Evolutionary conservation across 2,113 vertebrate species (phyloP), one percentile per base, ranked within the genome.

Genomic region (Podiceps cristatus): DNA sequence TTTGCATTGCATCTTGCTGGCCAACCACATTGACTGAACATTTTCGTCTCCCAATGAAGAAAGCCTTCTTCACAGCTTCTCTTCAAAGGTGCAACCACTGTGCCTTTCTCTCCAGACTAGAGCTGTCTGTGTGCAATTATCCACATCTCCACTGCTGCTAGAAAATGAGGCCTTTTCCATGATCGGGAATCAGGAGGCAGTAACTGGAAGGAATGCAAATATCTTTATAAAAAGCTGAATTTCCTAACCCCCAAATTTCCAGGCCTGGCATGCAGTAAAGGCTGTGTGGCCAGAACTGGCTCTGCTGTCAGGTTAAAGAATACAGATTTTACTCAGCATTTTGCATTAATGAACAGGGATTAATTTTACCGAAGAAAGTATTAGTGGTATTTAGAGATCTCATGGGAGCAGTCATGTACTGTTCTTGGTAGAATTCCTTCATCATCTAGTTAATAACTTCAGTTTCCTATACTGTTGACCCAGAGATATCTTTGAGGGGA

Each of bases 391-490:
- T 96, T 97, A 93, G 68, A 86, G 28, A 66, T 91, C 95, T 88
- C 44, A 2, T 88, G 86, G 91, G 86, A 96, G 64, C 76, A 85
- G 83, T 88, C 86, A 90, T 66, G 73, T 72, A 91, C 71, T 16
- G 44, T 94, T 96, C 88, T 95, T 91, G 74, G 95, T 86, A 96
- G 83, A 95, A 76, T 94, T 96, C 59, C 74, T 84, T 86, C 55
- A 86, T 85, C 91, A 80, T 91, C 73, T 79, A 86, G 69, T 95
- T 93, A 96, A 91, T 96, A 96, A 96, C 80, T 96, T 93, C 13
- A 80, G 59, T 91, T 97, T 97, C 83, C 76, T 95, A 88, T 71
- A 53, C 66, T 95, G 83, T 95, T 97, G 87, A 95, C 82, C 93
- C 59, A 89, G 63, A 94, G 67, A 91, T 86, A 91, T 75, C 83